Evolutionary conservation across 2,113 vertebrate species (phyloP), one percentile per base, ranked within the genome.

Genomic region (Xenopus borealis): DNA sequence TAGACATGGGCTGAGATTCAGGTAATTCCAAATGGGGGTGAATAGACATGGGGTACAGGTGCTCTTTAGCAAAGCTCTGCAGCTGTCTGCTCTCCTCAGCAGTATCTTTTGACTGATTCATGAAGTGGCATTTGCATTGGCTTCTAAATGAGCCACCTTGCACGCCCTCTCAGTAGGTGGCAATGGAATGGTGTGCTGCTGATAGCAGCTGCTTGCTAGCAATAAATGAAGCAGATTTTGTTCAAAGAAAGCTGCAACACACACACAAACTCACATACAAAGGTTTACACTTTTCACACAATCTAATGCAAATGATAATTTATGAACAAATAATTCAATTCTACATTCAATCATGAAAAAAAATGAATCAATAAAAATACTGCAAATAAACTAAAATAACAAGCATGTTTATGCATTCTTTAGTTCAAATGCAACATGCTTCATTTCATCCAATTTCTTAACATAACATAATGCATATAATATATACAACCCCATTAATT

Each of bases 161-260:
- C 61, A 69, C 62, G 13, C 66, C 78, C 77, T 61, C 64, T 71
- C 80, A 72, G 46, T 78, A 62, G 67, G 63, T 71, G 66, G 30
- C 67, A 75, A 81, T 81, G 72, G 67, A 78, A 79, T 78, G 63
- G 74, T 77, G 74, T 64, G 61, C 50, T 33, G 30, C 57, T 62
- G 77, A 75, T 52, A 86, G 69, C 44, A 71, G 79, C 78, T 81
- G 80, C 69, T 53, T 19, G 53, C 66, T 46, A 64, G 66, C 66
- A 77, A 64, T 70, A 77, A 77, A 77, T 70, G 59, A 77, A 62
- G 46, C 12, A 63, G 44, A 55, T 46, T 53, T 66, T 53, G 58
- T 75, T 27, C 73, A 23, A 52, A 59, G 58, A 9, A 55, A n/a
- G 53, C 53, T n/a, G 14, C 14, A 55, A 55, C 53, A 61, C 20